phyloP scores from a whole-genome alignment of 2,113 vertebrate species.

The Eonycteris spelaea region DNA sequence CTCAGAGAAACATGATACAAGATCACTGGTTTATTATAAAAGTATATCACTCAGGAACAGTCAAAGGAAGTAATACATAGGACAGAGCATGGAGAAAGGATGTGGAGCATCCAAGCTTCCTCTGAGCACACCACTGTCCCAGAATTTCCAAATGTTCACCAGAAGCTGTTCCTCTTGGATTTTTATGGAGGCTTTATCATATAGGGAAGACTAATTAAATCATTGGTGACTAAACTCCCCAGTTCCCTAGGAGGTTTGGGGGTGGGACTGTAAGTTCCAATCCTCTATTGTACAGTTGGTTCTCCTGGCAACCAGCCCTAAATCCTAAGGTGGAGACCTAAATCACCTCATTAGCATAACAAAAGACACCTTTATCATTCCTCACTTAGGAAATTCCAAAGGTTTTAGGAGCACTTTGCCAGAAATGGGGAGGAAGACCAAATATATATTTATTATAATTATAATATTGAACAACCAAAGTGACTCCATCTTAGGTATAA shows the following conservation, averaged over 20 bases:
- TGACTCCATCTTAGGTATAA: too few species aligned
- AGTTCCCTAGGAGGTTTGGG: background rate
- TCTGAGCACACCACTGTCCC: background rate
- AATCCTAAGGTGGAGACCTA: background rate
- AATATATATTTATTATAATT: background rate
- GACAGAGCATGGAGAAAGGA: background rate
- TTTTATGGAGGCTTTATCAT: background rate
- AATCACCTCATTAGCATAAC: background rate
- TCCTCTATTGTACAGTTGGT: background rate
- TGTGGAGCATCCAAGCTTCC: background rate
- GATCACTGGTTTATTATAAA: background rate
- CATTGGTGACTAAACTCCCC: background rate
- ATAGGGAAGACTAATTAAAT: background rate
- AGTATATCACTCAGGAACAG: background rate
- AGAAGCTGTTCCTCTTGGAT: background rate
- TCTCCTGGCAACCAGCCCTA: background rate
- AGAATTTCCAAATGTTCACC: background rate
- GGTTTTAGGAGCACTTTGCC: background rate
- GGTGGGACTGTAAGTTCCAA: background rate
- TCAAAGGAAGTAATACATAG: background rate
- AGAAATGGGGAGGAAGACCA: background rate
- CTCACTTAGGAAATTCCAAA: background rate
- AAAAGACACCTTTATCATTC: background rate
- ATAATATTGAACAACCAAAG: too few species aligned
- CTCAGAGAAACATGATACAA: background rate